Evolutionary conservation across 2,888 invertebrate species (phyloP).

Genomic region (Allolobophora icterica): DNA sequence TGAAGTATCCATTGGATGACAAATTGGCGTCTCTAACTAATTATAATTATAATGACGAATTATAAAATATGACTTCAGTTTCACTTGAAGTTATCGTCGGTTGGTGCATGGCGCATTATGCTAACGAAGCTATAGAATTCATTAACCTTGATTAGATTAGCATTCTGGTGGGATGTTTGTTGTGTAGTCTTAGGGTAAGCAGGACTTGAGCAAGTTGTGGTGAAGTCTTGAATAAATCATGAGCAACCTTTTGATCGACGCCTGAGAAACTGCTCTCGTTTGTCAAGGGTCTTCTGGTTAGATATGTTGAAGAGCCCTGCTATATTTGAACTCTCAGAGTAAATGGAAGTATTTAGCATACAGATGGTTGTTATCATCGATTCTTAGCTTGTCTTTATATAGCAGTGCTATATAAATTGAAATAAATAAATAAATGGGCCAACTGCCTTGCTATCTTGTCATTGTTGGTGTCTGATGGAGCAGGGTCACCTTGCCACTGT

Average conservation of each 20-base stretch:
- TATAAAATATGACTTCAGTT: not conserved
- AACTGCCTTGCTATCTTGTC: not conserved
- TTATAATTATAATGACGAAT: no score
- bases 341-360: not conserved
- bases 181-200: not conserved
- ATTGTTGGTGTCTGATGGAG: not conserved
- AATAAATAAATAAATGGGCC: not conserved
- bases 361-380: not conserved
- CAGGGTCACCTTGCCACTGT: not conserved
- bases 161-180: not conserved
- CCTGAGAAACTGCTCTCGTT: not conserved
- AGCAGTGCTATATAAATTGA: not conserved
- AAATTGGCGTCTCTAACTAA: not conserved
- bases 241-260: not conserved
- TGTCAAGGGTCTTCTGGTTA: not conserved
- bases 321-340: not conserved
- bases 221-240: not conserved
- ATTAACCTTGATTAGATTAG: not conserved
- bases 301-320: not conserved
- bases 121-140: not conserved
- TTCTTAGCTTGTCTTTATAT: not conserved
- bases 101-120: not conserved
- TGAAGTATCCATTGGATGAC: not conserved
- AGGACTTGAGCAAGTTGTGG: not conserved
- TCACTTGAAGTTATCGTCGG: no score